Evolutionary conservation across 2,888 invertebrate species (phyloP), one percentile per base, ranked within the genome.

Genomic region (Gnatocerus cornutus): DNA sequence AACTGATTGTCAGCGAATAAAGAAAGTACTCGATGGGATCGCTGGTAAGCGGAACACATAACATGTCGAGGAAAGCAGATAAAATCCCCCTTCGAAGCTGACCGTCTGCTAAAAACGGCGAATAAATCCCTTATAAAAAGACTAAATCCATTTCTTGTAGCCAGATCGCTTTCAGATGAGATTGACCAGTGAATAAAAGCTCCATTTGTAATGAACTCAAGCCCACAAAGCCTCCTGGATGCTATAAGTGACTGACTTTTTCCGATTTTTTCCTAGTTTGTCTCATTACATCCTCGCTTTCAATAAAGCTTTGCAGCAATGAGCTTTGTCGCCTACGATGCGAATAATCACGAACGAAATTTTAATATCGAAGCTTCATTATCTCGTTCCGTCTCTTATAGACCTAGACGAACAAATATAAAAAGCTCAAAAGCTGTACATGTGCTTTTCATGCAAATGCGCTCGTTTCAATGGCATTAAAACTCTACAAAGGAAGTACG

Each of bases 391-490:
- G 69, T 68, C 83, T 85, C 86, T 87, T 86, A 41, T 41, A 86
- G 87, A 87, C 86, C 86, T 80, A 78, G 84, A 85, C 82, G 85
- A 84, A 82, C 84, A 82, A 81, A 80, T 83, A 81, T 82, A 84
- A 81, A 84, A 83, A 82, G 75, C 83, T 82, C 68, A 48, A 72
- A 74, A 71, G 73, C 80, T 74, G 69, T 73, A 78, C 78, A 78
- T 76, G 79, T 73, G 79, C 79, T 78, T 80, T 80, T 80, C 78
- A 81, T 80, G 80, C 79, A 79, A 80, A 80, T 80, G 74, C 75
- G 71, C 75, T 71, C 74, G 74, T 76, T 77, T 78, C 77, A 77
- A 76, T 77, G 71, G 77, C 78, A 78, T 79, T 79, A 79, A 76
- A 77, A 73, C 74, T 76, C 71, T 71, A 78, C 77, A 79, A 81